These are phyloP conservation scores for Hiodon alosoides DNA, from an alignment of 2,113 vertebrate genomes.

Conservation along the genomic window DNA sequence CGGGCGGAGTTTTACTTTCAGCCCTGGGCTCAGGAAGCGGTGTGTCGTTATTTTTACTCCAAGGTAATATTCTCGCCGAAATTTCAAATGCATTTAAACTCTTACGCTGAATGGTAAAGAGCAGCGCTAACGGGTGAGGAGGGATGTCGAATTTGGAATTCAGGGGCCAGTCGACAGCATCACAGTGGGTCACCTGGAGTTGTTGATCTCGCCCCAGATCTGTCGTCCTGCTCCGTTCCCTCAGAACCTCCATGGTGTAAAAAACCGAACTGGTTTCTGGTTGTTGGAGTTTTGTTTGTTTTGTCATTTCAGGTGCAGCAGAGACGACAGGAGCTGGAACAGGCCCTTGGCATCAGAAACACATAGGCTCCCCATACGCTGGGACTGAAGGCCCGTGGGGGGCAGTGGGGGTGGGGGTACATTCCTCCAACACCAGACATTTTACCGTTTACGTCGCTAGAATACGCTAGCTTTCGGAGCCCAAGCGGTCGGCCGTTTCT, in stretches of 20 bases:
- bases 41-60: conserved; percentile 97
- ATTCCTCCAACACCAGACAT: neutral
- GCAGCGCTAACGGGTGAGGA: neutral
- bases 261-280: neutral
- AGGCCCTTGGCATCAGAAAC: conserved; percentile 95
- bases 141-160: neutral
- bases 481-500: neutral
- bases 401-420: neutral
- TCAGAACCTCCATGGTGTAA: neutral
- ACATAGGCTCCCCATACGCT: conserved; percentile 58
- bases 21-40: conserved; percentile 96
- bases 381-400: too few relatives aligned
- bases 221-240: neutral
- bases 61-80: conserved; percentile 66
- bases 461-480: neutral
- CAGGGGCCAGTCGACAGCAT: neutral
- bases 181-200: too few relatives aligned
- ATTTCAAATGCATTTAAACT: neutral
- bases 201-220: too few relatives aligned
- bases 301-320: conserved; percentile 81
- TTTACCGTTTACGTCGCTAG: neutral
- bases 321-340: conserved; percentile 92
- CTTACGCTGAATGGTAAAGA: too few relatives aligned
- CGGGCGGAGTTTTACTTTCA: conserved; percentile 98
- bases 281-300: neutral